Conservation (phyloP, 2,888 invertebrate species). For the Melitaea athalia region DNA sequence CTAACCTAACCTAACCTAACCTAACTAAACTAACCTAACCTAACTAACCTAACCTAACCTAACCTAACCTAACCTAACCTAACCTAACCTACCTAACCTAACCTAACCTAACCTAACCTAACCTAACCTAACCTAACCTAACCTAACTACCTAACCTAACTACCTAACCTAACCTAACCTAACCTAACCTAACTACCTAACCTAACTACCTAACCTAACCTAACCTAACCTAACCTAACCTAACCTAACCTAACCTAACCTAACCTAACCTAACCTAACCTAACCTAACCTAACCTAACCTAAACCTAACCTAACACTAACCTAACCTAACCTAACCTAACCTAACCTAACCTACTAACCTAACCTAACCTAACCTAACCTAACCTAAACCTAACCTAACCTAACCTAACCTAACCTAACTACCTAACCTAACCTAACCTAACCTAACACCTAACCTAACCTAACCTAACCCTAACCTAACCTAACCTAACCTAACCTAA, state of each 20-base stretch:
- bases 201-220: conserved; percentile 31
- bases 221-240: conserved; percentile 42
- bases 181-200: conserved; percentile 25
- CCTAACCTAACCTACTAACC: conserved; percentile 27
- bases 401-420: conserved; percentile 19
- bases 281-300: conserved; percentile 30
- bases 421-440: conserved; percentile 32
- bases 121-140: conserved; percentile 39
- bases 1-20: conserved; percentile 44
- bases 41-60: conserved; percentile 20
- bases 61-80: conserved; percentile 5
- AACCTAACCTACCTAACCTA: conserved; percentile 5
- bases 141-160: too few relatives aligned
- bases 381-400: conserved; percentile 28
- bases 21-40: conserved; percentile 22
- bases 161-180: conserved; percentile 13
- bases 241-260: conserved; percentile 43
- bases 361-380: conserved; percentile 34
- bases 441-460: conserved; percentile 27
- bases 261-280: conserved; percentile 44
- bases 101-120: conserved; percentile 20
- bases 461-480: conserved; percentile 22
- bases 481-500: conserved; percentile 34
- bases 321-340: conserved; percentile 19
- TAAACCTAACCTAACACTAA: too few relatives aligned